Conservation (phyloP, 2,797 vertebrate genomes). For the Buphagus erythrorhynchus region DNA sequence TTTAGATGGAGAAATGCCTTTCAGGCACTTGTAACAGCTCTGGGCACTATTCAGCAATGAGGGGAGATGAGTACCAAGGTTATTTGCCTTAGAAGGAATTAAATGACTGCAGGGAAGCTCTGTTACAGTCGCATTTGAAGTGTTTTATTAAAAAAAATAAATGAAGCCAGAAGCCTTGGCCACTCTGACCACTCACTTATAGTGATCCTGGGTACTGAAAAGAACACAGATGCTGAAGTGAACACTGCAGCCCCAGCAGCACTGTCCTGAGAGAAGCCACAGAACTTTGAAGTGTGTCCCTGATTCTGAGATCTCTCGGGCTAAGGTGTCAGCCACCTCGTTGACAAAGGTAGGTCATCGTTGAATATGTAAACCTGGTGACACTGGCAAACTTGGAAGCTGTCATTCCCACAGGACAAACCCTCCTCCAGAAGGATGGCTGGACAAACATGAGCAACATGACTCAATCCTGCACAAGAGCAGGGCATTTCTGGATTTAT, state of each 20-base stretch:
- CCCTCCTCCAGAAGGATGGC: no score
- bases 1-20: constrained; percentile 17
- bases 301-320: background rate
- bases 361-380: background rate
- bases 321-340: background rate
- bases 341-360: background rate
- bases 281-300: background rate
- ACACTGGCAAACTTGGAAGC: background rate
- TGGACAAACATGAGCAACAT: background rate
- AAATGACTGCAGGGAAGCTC: background rate
- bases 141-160: background rate
- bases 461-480: background rate
- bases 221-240: background rate
- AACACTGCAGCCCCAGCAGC: background rate
- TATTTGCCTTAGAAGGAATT: constrained; percentile 35
- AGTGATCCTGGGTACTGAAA: background rate
- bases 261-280: background rate
- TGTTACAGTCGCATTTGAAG: background rate
- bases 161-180: background rate
- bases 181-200: background rate
- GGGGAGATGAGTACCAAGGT: background rate
- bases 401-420: background rate
- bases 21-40: background rate
- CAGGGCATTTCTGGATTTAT: background rate
- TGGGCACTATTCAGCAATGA: background rate